Evolutionary conservation across 2,113 vertebrate species (phyloP).

Genomic region (human (Homo sapiens)): GRCh38 chr1:110465501-110466000

Average conservation of each 20-base stretch:
- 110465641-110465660: accelerated
- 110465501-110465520: background rate
- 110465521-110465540: background rate
- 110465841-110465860: accelerated
- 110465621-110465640: accelerated
- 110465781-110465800: background rate
- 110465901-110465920: background rate
- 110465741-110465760: accelerated
- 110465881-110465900: background rate
- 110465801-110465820: background rate
- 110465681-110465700: background rate
- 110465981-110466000: background rate
- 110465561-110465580: no score
- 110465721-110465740: background rate
- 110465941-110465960: background rate
- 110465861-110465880: accelerated
- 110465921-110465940: accelerated
- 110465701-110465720: background rate
- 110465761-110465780: no score
- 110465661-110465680: background rate
- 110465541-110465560: background rate
- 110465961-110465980: background rate
- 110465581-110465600: background rate
- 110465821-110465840: no score
- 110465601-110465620: background rate